Evolutionary conservation across 1,140 invertebrate species (phyloP).

Genomic region (Procambarus clarkii): DNA sequence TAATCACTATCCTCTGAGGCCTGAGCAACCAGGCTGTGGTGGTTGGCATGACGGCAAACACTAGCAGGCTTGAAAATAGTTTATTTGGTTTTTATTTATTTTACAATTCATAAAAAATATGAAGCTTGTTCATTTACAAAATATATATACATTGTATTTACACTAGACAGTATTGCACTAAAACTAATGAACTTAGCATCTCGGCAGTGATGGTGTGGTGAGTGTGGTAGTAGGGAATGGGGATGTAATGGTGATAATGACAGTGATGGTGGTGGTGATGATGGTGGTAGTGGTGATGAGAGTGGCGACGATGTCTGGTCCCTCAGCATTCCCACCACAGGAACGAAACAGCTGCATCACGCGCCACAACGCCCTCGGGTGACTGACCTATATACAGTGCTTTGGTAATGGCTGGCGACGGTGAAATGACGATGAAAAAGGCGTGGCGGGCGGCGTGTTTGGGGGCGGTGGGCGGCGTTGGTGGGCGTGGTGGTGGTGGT

Average conservation of each 20-base stretch:
- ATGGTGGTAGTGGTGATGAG: neutral
- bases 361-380: too few species aligned
- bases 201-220: neutral
- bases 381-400: too few species aligned
- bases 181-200: neutral
- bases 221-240: neutral
- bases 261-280: neutral
- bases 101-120: neutral
- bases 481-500: neutral
- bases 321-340: slow-evolving; percentile 49
- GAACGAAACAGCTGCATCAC: neutral
- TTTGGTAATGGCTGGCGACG: too few species aligned
- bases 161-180: neutral
- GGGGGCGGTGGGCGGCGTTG: neutral
- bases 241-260: neutral
- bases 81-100: neutral
- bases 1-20: too few species aligned
- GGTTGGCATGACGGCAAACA: neutral
- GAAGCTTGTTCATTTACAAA: neutral
- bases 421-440: too few species aligned
- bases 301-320: slow-evolving; percentile 33
- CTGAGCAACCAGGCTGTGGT: too few species aligned
- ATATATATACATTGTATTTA: neutral
- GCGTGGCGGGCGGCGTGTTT: too few species aligned
- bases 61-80: neutral